Conservation (phyloP, 2,797 vertebrate species). For the Mareca strepera region DNA sequence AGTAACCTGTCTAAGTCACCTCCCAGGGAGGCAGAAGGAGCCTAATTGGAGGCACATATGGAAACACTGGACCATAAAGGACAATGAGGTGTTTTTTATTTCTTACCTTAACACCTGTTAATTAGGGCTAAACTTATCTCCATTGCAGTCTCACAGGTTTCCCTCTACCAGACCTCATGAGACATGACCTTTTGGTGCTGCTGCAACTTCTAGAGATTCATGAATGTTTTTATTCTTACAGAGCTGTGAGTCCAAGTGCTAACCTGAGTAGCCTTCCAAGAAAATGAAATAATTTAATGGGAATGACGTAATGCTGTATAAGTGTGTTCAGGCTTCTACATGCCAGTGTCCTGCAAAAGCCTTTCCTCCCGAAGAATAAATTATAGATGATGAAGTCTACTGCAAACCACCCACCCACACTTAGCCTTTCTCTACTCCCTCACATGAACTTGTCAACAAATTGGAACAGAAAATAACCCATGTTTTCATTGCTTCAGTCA, state of each 20-base stretch:
- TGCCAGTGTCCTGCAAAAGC: constrained; percentile 45
- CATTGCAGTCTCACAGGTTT: not conserved
- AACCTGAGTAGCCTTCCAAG: constrained; percentile 26
- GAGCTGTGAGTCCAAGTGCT: not conserved
- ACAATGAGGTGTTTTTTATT: not conserved
- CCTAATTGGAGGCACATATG: not conserved
- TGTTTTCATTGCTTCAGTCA: constrained; percentile 33
- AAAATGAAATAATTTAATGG: constrained; percentile 65
- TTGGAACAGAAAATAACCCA: not conserved
- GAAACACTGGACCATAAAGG: not conserved
- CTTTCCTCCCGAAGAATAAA: constrained; percentile 50
- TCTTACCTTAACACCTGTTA: not conserved
- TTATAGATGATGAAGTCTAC: constrained; percentile 16
- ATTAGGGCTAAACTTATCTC: not conserved
- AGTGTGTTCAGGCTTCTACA: constrained; percentile 29
- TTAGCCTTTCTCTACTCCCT: constrained; percentile 1
- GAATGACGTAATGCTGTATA: constrained; percentile 58
- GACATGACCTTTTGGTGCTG: not conserved
- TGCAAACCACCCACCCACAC: constrained; percentile 12
- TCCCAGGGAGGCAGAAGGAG: not conserved
- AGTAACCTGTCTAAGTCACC: fast-evolving
- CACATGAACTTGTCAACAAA: constrained; percentile 49
- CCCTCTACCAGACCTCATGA: not conserved
- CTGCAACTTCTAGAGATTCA: not conserved
- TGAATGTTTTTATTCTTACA: constrained; percentile 48